Percentiles rank a stretch among this genome's conserved stretches.
Conservation (phyloP, 2,113 vertebrate species). For the Tyto alba region DNA sequence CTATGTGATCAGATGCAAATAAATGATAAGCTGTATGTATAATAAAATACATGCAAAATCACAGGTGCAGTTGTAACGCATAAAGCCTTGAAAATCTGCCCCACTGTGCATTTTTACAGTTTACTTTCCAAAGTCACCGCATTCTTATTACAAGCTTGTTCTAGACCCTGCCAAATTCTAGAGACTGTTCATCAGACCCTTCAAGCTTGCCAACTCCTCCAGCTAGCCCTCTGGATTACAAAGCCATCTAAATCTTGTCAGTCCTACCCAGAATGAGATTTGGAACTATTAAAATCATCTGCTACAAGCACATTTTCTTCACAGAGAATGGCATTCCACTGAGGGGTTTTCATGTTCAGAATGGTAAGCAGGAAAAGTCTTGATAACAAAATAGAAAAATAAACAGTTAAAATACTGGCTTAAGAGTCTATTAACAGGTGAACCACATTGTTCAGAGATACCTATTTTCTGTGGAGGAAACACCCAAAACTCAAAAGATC, state of each 20-base stretch:
- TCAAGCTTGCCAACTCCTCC: background rate
- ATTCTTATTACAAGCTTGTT: background rate
- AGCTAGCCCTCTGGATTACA: background rate
- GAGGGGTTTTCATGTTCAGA: accelerated
- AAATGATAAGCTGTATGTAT: background rate
- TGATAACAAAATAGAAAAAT: background rate
- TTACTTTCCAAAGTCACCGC: background rate
- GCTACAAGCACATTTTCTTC: background rate
- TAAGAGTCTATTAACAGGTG: background rate
- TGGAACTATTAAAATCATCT: background rate
- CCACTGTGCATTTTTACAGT: background rate
- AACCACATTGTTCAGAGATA: background rate
- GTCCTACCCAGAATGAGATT: background rate
- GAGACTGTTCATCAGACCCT: background rate
- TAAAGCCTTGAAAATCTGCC: background rate
- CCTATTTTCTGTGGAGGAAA: background rate
- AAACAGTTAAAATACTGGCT: background rate
- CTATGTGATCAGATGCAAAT: background rate
- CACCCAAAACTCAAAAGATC: background rate
- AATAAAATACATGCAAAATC: background rate
- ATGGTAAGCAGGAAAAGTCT: background rate
- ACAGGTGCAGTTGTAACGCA: background rate
- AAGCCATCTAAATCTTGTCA: background rate
- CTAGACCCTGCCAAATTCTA: background rate
- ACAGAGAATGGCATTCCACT: background rate